These are phyloP conservation scores for Ispidina lecontei DNA, from an alignment of 2,797 vertebrate species.

Conservation along the genomic window DNA sequence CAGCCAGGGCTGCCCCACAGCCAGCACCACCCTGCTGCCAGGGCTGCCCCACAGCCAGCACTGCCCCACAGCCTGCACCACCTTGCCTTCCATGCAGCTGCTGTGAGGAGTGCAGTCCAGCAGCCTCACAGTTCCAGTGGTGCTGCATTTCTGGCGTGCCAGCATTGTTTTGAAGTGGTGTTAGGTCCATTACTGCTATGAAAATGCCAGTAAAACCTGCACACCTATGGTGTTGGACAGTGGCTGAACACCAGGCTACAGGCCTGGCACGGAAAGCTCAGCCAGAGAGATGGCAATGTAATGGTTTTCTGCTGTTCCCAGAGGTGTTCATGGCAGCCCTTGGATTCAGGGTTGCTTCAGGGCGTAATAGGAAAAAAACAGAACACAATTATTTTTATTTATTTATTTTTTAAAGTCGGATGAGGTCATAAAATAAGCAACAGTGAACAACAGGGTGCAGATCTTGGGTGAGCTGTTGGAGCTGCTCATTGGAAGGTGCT, in stretches of 20 bases:
- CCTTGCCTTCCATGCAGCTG: not conserved
- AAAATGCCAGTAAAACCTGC: not conserved
- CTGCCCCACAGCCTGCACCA: too few relatives aligned
- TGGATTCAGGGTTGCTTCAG: not conserved
- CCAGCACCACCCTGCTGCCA: too few relatives aligned
- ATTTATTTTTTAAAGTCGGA: not conserved
- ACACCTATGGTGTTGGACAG: accelerated
- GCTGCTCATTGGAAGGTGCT: too few relatives aligned
- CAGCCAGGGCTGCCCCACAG: too few relatives aligned
- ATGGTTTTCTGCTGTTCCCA: not conserved
- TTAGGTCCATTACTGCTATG: not conserved
- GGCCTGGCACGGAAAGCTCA: not conserved
- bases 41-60: too few relatives aligned
- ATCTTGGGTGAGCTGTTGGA: too few relatives aligned
- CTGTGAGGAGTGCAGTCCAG: not conserved
- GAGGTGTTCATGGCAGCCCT: not conserved
- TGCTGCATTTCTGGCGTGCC: not conserved
- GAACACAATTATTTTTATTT: accelerated
- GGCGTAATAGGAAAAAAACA: not conserved
- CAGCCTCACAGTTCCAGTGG: not conserved
- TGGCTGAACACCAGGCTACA: not conserved
- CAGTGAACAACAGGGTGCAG: too few relatives aligned
- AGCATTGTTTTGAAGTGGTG: not conserved
- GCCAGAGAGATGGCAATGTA: not conserved
- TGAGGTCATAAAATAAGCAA: not conserved